These are phyloP conservation scores for Microplitis mediator DNA, from an alignment of 1,140 invertebrate species.

Conservation along the genomic window DNA sequence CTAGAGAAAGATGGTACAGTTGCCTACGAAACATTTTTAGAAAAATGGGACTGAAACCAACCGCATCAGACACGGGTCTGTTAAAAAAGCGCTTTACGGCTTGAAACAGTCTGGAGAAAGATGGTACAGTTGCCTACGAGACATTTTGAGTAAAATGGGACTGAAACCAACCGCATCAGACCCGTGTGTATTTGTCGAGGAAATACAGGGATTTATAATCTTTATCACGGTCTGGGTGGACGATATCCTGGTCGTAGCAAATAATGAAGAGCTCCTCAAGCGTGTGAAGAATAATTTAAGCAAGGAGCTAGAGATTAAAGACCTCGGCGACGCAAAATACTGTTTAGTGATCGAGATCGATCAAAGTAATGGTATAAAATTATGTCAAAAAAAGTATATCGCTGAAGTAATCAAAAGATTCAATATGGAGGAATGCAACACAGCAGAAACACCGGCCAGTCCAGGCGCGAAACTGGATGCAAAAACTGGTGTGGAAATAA, in stretches of 20 bases:
- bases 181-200: too few relatives aligned
- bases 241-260: constrained; percentile 40
- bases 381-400: constrained; percentile 22
- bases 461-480: neutral
- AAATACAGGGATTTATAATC: constrained; percentile 10
- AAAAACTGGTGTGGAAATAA: neutral
- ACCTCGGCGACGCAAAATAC: constrained; percentile 10
- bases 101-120: constrained; percentile 44
- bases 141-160: constrained; percentile 14
- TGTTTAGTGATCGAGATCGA: constrained; percentile 20
- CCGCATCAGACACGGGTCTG: constrained; percentile 40
- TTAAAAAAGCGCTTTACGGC: constrained; percentile 45
- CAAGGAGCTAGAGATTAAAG: constrained; percentile 20
- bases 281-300: constrained; percentile 29
- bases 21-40: constrained; percentile 31
- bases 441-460: neutral
- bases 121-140: constrained; percentile 43
- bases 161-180: too few relatives aligned
- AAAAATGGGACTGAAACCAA: constrained; percentile 22
- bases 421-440: constrained; percentile 14
- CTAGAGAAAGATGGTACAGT: constrained; percentile 45
- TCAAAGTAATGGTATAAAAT: neutral
- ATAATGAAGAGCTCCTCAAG: constrained; percentile 24
- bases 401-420: constrained; percentile 13
- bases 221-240: constrained; percentile 43